Base-by-base conservation (phyloP, 2,113 vertebrate species). In the Aptenodytes forsteri region DNA sequence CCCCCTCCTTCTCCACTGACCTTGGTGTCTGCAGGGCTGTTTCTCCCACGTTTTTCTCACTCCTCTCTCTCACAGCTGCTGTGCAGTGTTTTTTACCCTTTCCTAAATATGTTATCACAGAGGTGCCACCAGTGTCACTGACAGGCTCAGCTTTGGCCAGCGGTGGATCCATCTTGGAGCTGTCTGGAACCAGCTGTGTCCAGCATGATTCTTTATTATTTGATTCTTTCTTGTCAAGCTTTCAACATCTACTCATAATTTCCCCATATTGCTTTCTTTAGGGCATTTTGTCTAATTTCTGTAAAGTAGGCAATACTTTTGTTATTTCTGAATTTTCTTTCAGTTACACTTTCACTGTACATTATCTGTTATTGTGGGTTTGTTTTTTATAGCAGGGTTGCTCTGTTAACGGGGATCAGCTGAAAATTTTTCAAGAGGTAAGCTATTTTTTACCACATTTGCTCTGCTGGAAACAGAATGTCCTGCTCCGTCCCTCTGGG, bases 201-300 rank as follows among this genome's bases (percentile, higher is more conserved):
- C 19, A 66, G 6, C 50, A 25, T 0, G 0, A 42, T 42, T 42
- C 42, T 42, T 42, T 42, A 42, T 42, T 42, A 42, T 42, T 42
- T 42, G 42, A 42, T 42, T 42, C 42, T 42, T 42, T 42, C 15
- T 42, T 42, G 42, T 42, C 46, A 76, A 38, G 5, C 27, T 83
- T 76, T 80, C 42, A 47, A 29, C 17, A 62, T 56, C 34, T 70
- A 46, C 30, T 89, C 23, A 38, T 36, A n/a, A 52, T 82, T 79
- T 83, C 34, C 20, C 20, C 3, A 2, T 52, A 66, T 54, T 55
- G 10, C 16, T 58, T 70, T 42, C 36, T 58, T 66, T 38, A n/a
- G 38, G 67, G 32, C 7, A 23, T 89, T 83, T 86, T 67, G 11
- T 80, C n/a, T 65, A 22, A 56, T 56, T 90, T 75, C 11, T 75